Evolutionary conservation across 2,888 invertebrate genomes (phyloP), one percentile per base, ranked within the genome.

Genomic region (Steinernema scapterisci): DNA sequence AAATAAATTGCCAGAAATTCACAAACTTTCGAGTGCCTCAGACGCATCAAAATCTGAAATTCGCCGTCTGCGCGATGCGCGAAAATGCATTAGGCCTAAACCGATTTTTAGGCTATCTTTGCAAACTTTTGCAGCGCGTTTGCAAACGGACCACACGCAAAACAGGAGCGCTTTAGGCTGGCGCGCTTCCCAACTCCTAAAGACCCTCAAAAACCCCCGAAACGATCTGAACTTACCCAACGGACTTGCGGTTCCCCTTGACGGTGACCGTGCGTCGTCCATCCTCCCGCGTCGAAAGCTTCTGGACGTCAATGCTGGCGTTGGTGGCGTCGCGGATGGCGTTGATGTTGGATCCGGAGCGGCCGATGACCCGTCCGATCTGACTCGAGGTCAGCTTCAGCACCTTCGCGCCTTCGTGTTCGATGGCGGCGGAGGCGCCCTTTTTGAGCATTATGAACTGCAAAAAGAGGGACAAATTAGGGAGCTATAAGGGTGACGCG

Each of bases 311-410:
- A 38, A 99, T 97, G 88, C 96, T 95, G 5, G 97, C 97, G 76
- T 96, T 95, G 43, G 97, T 97, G 73, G 95, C 93, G 75, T 94
- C 94, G 76, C 97, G 91, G 88, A 99, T 97, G 13, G 97, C 95
- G 90, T 99, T 99, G 86, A 99, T 97, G 89, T 97, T 97, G 3
- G 93, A 94, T 71, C 97, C 97, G 43, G 94, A 95, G 84, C 97
- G 92, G 0, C 97, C 97, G 87, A 99, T 99, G 72, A 99, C 96
- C 74, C 97, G 92, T 76, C 96, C 95, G 78, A 97, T 97, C 63
- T 95, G 96, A 88, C 93, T 93, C 27, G 95, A 92, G 73, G 95
- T 95, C 76, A 99, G 96, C n/a, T 93, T 93, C 63, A 97, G 94
- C 89, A 95, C 95, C 25, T 25, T 6, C 19, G 23, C 7, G 16